These are phyloP conservation scores for Thera britannica DNA, from an alignment of 2,888 invertebrate species.

Conservation along the genomic window DNA sequence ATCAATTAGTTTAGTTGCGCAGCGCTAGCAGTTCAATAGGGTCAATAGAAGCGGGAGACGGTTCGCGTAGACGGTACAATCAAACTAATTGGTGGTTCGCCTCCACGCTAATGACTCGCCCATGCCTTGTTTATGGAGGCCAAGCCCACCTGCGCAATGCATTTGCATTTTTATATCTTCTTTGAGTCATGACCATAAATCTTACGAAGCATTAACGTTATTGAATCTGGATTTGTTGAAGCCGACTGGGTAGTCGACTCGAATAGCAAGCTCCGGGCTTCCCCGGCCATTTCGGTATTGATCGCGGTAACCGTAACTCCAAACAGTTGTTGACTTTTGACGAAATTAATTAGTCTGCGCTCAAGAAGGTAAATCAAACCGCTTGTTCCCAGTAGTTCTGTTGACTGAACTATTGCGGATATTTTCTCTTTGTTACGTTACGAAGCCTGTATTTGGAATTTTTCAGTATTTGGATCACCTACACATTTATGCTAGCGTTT, in stretches of 20 bases:
- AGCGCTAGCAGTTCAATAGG: conserved; percentile 51
- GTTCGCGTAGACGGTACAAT: conserved; percentile 52
- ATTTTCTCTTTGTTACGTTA: background rate
- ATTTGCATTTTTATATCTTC: conserved; percentile 44
- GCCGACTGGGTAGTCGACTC: background rate
- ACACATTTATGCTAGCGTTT: too few relatives aligned
- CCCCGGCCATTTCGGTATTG: conserved; percentile 18
- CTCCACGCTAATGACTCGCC: conserved; percentile 48
- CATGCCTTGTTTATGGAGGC: conserved; percentile 40
- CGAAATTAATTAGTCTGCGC: conserved; percentile 7
- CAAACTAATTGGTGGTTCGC: conserved; percentile 60
- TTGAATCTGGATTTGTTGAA: conserved; percentile 8
- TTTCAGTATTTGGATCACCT: background rate
- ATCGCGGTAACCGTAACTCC: conserved; percentile 14
- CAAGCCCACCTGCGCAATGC: conserved; percentile 46
- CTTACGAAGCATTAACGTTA: conserved; percentile 13
- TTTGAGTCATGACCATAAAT: conserved; percentile 30
- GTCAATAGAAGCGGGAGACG: conserved; percentile 61
- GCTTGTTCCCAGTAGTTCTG: too few relatives aligned
- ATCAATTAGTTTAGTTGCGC: conserved; percentile 46
- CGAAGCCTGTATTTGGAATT: background rate
- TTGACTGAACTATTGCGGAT: too few relatives aligned
- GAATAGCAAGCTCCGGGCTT: conserved; percentile 3
- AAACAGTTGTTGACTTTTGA: conserved; percentile 17
- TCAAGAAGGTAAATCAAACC: background rate